A percentile compares a stretch with the other conserved stretches of the same genome.
phyloP scores from a whole-genome alignment of 2,888 invertebrate genomes.

The Corbicula japonica region DNA sequence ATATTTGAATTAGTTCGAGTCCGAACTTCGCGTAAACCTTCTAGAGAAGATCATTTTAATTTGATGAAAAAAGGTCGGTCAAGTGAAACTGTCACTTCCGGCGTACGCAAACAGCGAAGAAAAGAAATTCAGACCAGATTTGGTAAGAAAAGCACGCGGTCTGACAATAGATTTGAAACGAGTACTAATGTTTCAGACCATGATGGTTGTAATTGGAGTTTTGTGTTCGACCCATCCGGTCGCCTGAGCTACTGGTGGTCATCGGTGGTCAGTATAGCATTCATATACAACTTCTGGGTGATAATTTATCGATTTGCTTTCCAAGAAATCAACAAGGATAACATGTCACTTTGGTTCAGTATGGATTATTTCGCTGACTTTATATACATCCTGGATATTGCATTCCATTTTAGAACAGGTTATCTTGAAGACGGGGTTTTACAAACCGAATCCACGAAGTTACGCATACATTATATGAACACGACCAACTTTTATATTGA shows the following conservation, averaged over 20 bases:
- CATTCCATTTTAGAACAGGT: constrained; percentile 98
- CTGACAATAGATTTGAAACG: constrained; percentile 80
- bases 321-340: constrained; percentile 95
- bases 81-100: constrained; percentile 88
- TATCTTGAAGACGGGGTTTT: constrained; percentile 99
- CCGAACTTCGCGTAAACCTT: constrained; percentile 90
- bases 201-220: constrained; percentile 91
- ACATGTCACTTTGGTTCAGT: constrained; percentile 97
- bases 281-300: constrained; percentile 86
- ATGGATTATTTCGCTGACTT: constrained; percentile 99
- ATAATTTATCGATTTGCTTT: constrained; percentile 99
- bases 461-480: constrained; percentile 99
- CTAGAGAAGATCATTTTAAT: constrained; percentile 88
- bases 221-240: constrained; percentile 99
- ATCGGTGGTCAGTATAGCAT: constrained; percentile 85
- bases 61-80: constrained; percentile 90
- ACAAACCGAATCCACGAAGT: constrained; percentile 97
- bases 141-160: constrained; percentile 82
- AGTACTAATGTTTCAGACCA: constrained; percentile 88
- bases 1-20: constrained; percentile 92
- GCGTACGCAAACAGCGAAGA: constrained; percentile 86
- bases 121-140: constrained; percentile 87
- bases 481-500: constrained; percentile 99
- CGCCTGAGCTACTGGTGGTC: constrained; percentile 89
- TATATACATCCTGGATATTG: constrained; percentile 97